Conservation (phyloP, 2,797 vertebrate species). For the Pangasius sanitwongsei region DNA sequence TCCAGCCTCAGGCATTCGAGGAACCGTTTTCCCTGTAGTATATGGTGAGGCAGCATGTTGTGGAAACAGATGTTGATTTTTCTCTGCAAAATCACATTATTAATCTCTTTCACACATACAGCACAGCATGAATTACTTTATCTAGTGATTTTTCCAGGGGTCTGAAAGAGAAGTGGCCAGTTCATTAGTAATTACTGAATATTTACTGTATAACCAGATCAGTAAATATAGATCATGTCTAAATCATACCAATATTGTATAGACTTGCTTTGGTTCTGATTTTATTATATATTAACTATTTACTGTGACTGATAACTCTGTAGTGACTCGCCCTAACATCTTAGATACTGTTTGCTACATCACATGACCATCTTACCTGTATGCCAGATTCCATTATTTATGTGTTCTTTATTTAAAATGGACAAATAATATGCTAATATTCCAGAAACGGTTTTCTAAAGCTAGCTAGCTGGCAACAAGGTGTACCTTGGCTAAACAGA, state of each 20-base stretch:
- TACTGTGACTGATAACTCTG: background rate
- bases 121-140: background rate
- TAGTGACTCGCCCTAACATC: background rate
- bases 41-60: slow-evolving; percentile 82
- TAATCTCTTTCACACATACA: background rate
- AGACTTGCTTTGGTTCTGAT: background rate
- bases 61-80: background rate
- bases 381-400: background rate
- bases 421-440: background rate
- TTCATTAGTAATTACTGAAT: background rate
- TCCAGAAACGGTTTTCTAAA: background rate
- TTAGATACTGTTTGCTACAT: background rate
- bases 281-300: background rate
- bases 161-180: background rate
- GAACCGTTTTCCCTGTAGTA: slow-evolving; percentile 96
- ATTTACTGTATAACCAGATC: background rate
- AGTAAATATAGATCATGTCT: background rate
- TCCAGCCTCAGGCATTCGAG: slow-evolving; percentile 96
- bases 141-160: too few species aligned
- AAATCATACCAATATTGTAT: background rate
- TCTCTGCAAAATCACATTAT: background rate
- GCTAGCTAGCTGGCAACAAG: background rate
- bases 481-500: background rate
- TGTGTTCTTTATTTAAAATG: background rate
- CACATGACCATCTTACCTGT: background rate